These are phyloP conservation scores for Apodemia duryi DNA, from an alignment of 2,888 invertebrate genomes.

Conservation along the genomic window DNA sequence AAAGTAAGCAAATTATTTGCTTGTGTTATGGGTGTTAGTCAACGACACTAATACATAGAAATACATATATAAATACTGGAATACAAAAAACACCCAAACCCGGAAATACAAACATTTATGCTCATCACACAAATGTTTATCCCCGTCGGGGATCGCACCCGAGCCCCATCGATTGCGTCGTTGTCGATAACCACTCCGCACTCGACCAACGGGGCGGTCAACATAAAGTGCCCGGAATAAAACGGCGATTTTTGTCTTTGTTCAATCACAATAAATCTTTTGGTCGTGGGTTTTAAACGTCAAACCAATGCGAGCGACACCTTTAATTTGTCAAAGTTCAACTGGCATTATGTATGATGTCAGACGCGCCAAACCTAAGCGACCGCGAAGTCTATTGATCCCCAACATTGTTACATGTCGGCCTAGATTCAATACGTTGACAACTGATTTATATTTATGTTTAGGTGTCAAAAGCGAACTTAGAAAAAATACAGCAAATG, in stretches of 20 bases:
- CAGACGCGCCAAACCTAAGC: constrained; percentile 45
- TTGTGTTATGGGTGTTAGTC: no score
- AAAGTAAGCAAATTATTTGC: no score
- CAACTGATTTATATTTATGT: constrained; percentile 68
- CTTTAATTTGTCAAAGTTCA: constrained; percentile 49
- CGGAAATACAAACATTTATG: no score
- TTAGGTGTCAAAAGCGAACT: constrained; percentile 66
- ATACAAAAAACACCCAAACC: no score
- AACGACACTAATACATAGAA: no score
- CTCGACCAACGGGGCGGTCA: not conserved
- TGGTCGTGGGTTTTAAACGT: not conserved
- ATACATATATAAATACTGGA: no score
- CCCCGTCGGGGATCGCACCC: no score
- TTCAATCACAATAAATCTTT: constrained; percentile 11
- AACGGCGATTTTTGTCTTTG: constrained; percentile 46
- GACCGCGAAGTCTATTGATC: constrained; percentile 61
- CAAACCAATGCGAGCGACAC: constrained; percentile 37
- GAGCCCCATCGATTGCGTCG: no score
- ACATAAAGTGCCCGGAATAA: not conserved
- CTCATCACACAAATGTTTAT: no score
- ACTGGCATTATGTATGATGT: constrained; percentile 52
- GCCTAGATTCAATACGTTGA: constrained; percentile 60
- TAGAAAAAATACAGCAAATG: constrained; percentile 59
- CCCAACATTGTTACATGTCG: constrained; percentile 53
- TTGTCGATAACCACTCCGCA: no score